A percentile compares a stretch with the other conserved stretches of the same genome.
Evolutionary conservation across 2,888 invertebrate species (phyloP).

Genomic region (Allophyes oxyacanthae): DNA sequence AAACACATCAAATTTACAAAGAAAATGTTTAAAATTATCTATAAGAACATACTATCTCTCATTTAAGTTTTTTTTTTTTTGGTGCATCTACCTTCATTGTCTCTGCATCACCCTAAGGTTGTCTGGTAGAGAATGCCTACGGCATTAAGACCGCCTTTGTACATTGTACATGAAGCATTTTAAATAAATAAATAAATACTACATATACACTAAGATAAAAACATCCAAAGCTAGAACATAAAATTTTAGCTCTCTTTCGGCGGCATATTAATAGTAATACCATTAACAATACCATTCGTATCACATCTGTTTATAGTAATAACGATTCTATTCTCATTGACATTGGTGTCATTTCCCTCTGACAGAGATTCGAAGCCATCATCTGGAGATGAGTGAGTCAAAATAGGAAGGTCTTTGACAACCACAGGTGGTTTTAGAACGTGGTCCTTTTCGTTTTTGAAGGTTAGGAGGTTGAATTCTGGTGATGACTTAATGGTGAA

Average conservation of each 20-base stretch:
- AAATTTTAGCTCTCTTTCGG: slow-evolving; percentile 60
- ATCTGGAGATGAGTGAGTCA: slow-evolving; percentile 7
- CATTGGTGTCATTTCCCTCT: not conserved
- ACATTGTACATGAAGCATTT: no score
- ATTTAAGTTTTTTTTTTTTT: no score
- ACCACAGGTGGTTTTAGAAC: slow-evolving; percentile 19
- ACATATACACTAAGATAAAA: no score
- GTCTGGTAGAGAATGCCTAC: no score
- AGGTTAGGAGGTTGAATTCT: slow-evolving; percentile 21
- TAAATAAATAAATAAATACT: no score
- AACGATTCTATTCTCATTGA: slow-evolving; percentile 63
- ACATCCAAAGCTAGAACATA: no score
- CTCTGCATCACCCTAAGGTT: no score
- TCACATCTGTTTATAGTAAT: slow-evolving; percentile 74
- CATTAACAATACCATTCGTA: slow-evolving; percentile 72
- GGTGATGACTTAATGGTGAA: slow-evolving; percentile 26
- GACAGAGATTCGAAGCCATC: not conserved
- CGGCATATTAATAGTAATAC: slow-evolving; percentile 76
- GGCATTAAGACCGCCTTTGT: no score
- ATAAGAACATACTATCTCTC: no score
- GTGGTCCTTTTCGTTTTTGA: slow-evolving; percentile 25
- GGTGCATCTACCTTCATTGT: no score
- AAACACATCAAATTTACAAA: no score
- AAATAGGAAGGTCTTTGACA: slow-evolving; percentile 24
- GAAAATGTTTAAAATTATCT: no score